Conservation (phyloP, 2,888 invertebrate species). For the Ctena decussata region DNA sequence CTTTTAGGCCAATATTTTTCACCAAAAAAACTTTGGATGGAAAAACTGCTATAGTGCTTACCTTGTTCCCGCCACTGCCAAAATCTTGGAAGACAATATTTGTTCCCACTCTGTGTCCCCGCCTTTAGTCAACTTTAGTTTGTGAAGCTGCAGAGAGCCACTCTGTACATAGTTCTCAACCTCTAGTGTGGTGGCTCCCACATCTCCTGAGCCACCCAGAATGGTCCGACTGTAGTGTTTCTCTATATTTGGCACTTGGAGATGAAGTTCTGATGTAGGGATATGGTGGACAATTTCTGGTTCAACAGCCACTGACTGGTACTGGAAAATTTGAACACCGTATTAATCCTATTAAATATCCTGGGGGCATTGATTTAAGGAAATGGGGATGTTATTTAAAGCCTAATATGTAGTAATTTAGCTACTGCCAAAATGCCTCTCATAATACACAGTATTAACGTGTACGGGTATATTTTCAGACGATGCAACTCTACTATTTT, state of each 20-base stretch:
- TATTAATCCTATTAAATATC: too few species aligned
- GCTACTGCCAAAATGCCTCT: too few species aligned
- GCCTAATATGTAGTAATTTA: too few species aligned
- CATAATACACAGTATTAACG: too few species aligned
- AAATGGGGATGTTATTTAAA: too few species aligned
- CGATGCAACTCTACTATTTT: too few species aligned
- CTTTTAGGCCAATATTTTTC: too few species aligned
- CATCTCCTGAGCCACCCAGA: conserved; percentile 64
- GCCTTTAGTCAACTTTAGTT: conserved; percentile 75
- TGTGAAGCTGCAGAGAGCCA: conserved; percentile 78
- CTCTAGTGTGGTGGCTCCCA: conserved; percentile 72
- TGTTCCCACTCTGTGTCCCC: conserved; percentile 83
- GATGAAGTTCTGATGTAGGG: conserved; percentile 73
- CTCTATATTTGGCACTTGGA: conserved; percentile 77
- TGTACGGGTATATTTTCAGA: too few species aligned
- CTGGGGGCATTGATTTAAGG: too few species aligned
- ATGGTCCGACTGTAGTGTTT: conserved; percentile 51
- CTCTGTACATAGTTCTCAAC: conserved; percentile 83
- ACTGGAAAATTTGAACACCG: background rate
- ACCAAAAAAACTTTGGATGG: too few species aligned
- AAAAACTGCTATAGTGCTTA: too few species aligned
- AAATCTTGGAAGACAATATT: conserved; percentile 79
- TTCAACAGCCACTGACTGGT: conserved; percentile 35
- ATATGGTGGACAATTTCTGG: conserved; percentile 66
- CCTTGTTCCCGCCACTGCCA: conserved; percentile 82